Conservation (phyloP, 2,113 vertebrate species). For the Hipposideros armiger region DNA sequence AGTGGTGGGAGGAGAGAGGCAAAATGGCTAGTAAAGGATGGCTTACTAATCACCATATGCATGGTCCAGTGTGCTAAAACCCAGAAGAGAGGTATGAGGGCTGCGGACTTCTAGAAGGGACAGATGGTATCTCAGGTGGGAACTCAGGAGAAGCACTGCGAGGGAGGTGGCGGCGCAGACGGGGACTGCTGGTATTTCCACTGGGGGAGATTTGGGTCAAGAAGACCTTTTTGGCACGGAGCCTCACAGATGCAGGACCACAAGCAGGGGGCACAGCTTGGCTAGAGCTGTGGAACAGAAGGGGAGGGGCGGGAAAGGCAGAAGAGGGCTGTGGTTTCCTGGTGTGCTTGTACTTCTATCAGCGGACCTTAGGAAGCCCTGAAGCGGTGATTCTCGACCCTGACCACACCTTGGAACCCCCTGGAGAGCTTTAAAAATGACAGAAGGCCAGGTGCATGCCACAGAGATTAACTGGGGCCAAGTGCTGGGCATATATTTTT, state of each 20-base stretch:
- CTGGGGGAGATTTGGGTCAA: accelerated
- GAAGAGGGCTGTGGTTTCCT: not conserved
- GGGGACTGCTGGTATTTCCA: not conserved
- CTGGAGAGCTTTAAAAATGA: not conserved
- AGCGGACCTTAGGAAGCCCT: no score
- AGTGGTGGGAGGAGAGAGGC: not conserved
- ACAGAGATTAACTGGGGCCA: not conserved
- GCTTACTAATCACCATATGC: no score
- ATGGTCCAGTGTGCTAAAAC: not conserved
- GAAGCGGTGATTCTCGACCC: not conserved
- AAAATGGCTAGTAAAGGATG: not conserved
- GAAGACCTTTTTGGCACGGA: not conserved
- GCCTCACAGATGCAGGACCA: not conserved
- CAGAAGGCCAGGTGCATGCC: not conserved
- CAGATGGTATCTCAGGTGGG: not conserved
- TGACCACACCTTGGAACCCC: not conserved
- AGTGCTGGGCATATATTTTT: not conserved
- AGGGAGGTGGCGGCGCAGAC: not conserved
- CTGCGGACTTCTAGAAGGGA: not conserved
- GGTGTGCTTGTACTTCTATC: not conserved
- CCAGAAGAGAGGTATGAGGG: not conserved
- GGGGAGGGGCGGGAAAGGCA: accelerated
- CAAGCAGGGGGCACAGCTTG: not conserved
- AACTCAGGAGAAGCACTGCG: not conserved
- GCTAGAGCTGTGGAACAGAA: no score